Conservation (phyloP, 2,113 vertebrate species). For the Tichodroma muraria region DNA sequence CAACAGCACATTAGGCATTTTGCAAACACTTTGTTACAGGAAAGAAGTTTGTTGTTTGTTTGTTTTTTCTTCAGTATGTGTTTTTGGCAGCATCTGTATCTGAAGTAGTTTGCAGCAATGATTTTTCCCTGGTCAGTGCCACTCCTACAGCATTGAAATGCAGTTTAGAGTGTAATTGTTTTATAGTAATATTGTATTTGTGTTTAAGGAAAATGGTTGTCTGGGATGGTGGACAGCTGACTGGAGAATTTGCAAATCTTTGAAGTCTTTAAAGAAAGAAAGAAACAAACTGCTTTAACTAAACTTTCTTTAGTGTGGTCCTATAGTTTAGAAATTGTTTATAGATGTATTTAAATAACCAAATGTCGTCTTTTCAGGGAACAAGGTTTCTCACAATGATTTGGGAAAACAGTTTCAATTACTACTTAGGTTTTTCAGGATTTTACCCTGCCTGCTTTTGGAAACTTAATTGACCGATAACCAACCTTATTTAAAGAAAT, state of each 20-base stretch:
- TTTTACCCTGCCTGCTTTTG: accelerated
- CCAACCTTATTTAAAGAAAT: background rate
- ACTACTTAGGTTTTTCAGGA: background rate
- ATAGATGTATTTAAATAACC: background rate
- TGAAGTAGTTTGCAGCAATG: background rate
- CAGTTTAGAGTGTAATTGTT: background rate
- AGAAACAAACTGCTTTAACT: background rate
- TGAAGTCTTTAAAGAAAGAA: background rate
- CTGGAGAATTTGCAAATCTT: background rate
- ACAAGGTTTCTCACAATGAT: background rate
- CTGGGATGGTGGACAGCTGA: background rate
- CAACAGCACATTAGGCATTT: background rate
- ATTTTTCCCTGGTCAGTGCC: background rate
- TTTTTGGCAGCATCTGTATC: background rate
- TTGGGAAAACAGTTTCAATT: background rate
- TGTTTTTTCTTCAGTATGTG: background rate
- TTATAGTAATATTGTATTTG: background rate
- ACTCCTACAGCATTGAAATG: background rate
- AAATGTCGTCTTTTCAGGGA: background rate
- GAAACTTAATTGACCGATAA: background rate
- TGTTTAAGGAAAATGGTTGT: background rate
- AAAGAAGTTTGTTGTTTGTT: background rate
- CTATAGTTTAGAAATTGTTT: background rate
- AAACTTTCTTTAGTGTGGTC: background rate
- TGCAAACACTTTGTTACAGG: background rate